A percentile compares a stretch with the other conserved stretches of the same genome.
Conservation (phyloP, 2,888 invertebrate genomes). For the Loripinus fragilis region DNA sequence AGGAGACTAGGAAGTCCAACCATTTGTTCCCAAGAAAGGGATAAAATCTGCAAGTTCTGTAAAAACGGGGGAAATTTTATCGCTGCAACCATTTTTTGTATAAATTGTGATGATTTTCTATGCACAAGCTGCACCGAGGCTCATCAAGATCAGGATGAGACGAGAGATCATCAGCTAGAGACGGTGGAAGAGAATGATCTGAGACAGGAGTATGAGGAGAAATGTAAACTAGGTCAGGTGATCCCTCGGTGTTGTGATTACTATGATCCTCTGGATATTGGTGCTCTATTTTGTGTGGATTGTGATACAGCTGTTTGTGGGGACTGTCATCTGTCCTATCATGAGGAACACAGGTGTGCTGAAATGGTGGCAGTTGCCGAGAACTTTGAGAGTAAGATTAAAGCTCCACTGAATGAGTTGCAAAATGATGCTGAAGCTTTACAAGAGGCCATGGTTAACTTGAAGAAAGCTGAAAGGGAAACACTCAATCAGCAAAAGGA, state of each 20-base stretch:
- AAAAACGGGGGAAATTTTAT: conserved; percentile 70
- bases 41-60: conserved; percentile 63
- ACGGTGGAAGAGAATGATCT: conserved; percentile 63
- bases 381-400: conserved; percentile 76
- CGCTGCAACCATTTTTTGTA: conserved; percentile 67
- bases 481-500: conserved; percentile 64
- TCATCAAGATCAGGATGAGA: conserved; percentile 70
- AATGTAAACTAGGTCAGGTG: conserved; percentile 48
- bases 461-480: conserved; percentile 62
- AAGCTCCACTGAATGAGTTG: conserved; percentile 66
- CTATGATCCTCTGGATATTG: conserved; percentile 76
- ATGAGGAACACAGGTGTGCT: conserved; percentile 73
- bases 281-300: conserved; percentile 74
- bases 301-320: conserved; percentile 74
- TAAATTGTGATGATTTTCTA: conserved; percentile 74
- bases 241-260: conserved; percentile 70
- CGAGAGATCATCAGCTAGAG: conserved; percentile 67
- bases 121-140: conserved; percentile 66
- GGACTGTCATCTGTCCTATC: conserved; percentile 69
- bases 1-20: conserved; percentile 65
- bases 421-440: conserved; percentile 64
- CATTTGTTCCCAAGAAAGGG: conserved; percentile 49
- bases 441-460: conserved; percentile 56
- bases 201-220: conserved; percentile 49
- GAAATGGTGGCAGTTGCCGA: conserved; percentile 74